Percentiles rank a stretch among this genome's conserved stretches.
Evolutionary conservation across 2,113 vertebrate species (phyloP).

Genomic region (Zosterops hypoxanthus): DNA sequence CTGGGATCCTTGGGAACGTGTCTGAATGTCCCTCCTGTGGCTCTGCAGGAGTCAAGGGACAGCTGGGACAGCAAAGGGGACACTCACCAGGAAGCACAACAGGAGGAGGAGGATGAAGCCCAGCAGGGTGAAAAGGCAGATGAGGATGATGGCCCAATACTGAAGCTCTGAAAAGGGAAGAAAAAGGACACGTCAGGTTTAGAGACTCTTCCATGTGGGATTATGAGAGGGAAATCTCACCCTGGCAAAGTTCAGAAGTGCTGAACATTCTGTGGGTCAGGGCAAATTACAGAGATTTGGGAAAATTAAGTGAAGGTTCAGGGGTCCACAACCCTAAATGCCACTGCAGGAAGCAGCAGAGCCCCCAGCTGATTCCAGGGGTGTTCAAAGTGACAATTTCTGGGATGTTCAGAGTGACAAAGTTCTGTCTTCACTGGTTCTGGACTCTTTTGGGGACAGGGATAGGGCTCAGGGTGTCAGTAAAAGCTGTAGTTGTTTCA

Average conservation of each 20-base stretch:
- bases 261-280: background rate
- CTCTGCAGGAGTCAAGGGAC: background rate
- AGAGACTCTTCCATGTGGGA: background rate
- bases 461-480: background rate
- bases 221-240: background rate
- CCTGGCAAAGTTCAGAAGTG: background rate
- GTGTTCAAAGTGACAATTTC: background rate
- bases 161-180: slow-evolving; percentile 61
- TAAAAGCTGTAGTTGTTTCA: background rate
- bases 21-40: background rate
- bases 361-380: background rate
- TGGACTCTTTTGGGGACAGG: background rate
- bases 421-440: background rate
- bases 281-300: background rate
- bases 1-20: background rate
- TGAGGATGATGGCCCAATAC: slow-evolving; percentile 79
- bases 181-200: background rate
- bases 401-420: background rate
- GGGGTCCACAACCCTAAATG: background rate
- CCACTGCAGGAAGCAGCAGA: background rate
- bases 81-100: slow-evolving; percentile 74
- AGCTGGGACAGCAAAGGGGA: background rate
- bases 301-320: background rate
- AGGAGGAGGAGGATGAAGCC: slow-evolving; percentile 63
- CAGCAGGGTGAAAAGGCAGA: slow-evolving; percentile 71